Evolutionary conservation across 2,888 invertebrate genomes (phyloP).

Genomic region (Blera fallax): DNA sequence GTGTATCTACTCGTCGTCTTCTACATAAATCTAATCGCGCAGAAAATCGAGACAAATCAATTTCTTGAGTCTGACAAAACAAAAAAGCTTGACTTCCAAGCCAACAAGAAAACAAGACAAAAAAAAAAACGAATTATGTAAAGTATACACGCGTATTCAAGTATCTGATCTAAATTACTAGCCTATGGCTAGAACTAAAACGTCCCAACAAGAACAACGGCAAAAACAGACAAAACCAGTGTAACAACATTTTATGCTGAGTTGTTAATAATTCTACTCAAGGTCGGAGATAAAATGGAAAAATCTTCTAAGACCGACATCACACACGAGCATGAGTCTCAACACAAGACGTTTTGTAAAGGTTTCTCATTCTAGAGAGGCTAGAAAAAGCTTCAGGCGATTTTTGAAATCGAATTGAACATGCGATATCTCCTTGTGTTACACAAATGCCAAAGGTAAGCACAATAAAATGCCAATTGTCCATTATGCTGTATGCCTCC

Average conservation of each 20-base stretch:
- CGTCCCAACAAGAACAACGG: slow-evolving; percentile 12
- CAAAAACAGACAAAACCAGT: slow-evolving; percentile 51
- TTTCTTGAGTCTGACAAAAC: not conserved
- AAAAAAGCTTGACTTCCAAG: not conserved
- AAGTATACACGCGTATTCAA: slow-evolving; percentile 60
- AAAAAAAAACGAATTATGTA: slow-evolving; percentile 50
- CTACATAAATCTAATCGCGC: not conserved
- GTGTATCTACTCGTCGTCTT: not conserved
- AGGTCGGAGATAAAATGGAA: slow-evolving; percentile 57
- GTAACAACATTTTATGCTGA: slow-evolving; percentile 68
- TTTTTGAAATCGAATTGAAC: slow-evolving; percentile 48
- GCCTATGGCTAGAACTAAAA: not conserved
- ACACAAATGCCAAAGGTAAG: slow-evolving; percentile 65
- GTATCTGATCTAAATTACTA: slow-evolving; percentile 65
- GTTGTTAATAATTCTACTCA: slow-evolving; percentile 67
- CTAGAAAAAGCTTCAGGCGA: slow-evolving; percentile 14
- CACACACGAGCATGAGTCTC: slow-evolving; percentile 2
- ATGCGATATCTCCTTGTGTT: slow-evolving; percentile 57
- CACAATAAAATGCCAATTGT: slow-evolving; percentile 39
- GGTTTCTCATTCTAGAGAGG: slow-evolving; percentile 47
- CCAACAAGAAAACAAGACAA: not conserved
- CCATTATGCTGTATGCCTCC: slow-evolving; percentile 3
- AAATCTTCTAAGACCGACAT: slow-evolving; percentile 27
- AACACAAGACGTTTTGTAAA: not conserved
- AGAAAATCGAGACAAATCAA: slow-evolving; percentile 46